Base-by-base conservation (phyloP, 2,797 vertebrate genomes). In the Rousettus madagascariensis region DNA sequence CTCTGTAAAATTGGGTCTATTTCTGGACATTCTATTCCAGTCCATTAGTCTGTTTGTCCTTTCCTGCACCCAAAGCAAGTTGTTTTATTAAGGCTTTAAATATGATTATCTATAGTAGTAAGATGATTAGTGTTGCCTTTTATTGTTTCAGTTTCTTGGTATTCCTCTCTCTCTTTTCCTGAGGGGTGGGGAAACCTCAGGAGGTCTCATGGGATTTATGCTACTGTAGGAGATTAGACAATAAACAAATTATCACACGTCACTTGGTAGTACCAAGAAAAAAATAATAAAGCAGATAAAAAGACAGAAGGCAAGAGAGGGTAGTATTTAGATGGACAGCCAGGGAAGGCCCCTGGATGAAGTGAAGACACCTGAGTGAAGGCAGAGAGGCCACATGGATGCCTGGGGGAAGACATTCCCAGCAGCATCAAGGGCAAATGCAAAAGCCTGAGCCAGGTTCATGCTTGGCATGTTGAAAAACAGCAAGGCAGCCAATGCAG, bases 401-500 rank as follows among this genome's bases (percentile, higher is more conserved):
- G 24, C 61, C 65, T 59, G 22, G 49, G 53, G 74, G 86, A 53
- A 93, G 86, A 46, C 38, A 9, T 30, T 26, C 15, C 28, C 8
- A 53, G 33, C 88, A 41, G 80, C 68, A 65, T 46, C 72, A 55
- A 90, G 89, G 86, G 49, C 84, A 38, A 53, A 91, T 3, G 69
- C 86, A n/a, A 78, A 93, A 66, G 87, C 90, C 85, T 2, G 41
- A 86, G 95, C 79, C 75, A 26, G 78, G 55, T 71, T 43, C 66
- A 86, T 65, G 86, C 93, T 20, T 59, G 66, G 90, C 68, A 53
- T 75, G 88, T n/a, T 74, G 92, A 91, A 74, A 96, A 82, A 33
- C 75, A 79, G 82, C 90, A 41, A 43, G 41, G 59, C 22, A 3
- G 69, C n/a, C 41, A 0, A 20, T 55, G 72, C 12, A 38, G 82